Evolutionary conservation across 2,888 invertebrate genomes (phyloP).

Genomic region (Agonopterix heracliana): DNA sequence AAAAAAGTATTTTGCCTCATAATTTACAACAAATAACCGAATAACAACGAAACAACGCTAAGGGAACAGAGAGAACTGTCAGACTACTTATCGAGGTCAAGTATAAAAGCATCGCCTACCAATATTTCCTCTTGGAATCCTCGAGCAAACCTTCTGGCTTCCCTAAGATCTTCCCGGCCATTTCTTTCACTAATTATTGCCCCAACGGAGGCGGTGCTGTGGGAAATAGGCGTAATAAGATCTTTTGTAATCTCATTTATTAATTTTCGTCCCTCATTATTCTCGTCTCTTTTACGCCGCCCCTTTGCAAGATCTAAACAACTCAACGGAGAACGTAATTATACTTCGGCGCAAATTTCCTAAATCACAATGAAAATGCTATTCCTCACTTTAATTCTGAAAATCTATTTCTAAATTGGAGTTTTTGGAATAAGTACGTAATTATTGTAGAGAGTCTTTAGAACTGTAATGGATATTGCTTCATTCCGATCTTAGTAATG

Average conservation of each 20-base stretch:
- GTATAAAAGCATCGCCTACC: too few species aligned
- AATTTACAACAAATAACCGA: too few species aligned
- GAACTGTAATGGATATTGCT: neutral
- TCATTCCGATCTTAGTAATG: too few species aligned
- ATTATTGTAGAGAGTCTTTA: neutral
- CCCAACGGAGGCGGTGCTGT: slow-evolving; percentile 40
- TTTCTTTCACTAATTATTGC: slow-evolving; percentile 59
- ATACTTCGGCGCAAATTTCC: slow-evolving; percentile 33
- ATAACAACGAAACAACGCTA: too few species aligned
- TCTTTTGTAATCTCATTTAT: slow-evolving; percentile 61
- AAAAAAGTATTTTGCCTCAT: too few species aligned
- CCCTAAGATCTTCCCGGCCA: slow-evolving; percentile 27
- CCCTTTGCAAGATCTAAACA: slow-evolving; percentile 41
- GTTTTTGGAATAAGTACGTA: neutral
- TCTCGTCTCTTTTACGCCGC: slow-evolving; percentile 33
- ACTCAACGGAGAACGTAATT: slow-evolving; percentile 25
- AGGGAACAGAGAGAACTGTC: too few species aligned
- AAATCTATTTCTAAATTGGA: neutral
- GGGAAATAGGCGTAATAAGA: slow-evolving; percentile 60
- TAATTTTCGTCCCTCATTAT: slow-evolving; percentile 46
- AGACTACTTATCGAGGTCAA: too few species aligned
- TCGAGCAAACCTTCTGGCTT: slow-evolving; percentile 6
- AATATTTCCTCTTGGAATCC: too few species aligned
- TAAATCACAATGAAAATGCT: slow-evolving; percentile 24
- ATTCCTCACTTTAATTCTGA: slow-evolving; percentile 18